Evolutionary conservation across 2,113 vertebrate genomes (phyloP).

Genomic region (Diphyllodes magnificus): DNA sequence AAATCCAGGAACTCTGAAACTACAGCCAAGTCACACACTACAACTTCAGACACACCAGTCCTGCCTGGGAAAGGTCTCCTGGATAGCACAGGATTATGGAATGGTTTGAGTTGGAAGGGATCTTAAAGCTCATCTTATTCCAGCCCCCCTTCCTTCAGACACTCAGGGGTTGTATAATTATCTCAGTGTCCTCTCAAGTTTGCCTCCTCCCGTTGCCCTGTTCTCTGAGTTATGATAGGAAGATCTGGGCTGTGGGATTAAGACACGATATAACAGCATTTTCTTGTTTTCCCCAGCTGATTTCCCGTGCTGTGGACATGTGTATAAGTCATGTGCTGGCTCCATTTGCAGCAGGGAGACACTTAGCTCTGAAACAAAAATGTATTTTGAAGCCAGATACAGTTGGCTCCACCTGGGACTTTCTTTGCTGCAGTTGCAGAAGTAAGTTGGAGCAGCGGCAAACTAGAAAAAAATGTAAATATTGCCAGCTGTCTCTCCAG

Average conservation of each 20-base stretch:
- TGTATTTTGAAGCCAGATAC: conserved; percentile 16
- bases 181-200: neutral
- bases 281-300: neutral
- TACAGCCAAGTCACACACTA: neutral
- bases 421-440: conserved; percentile 38
- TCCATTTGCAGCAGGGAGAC: conserved; percentile 24
- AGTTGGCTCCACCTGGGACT: conserved; percentile 33
- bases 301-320: neutral
- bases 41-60: neutral
- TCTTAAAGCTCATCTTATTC: neutral
- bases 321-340: neutral
- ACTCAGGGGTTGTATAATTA: neutral
- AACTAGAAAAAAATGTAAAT: conserved; percentile 7
- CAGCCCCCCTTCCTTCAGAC: neutral
- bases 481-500: conserved; percentile 40
- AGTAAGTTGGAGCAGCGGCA: conserved; percentile 20
- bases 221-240: neutral
- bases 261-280: neutral
- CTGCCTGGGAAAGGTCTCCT: neutral
- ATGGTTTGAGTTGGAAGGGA: neutral
- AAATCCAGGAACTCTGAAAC: neutral
- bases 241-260: neutral
- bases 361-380: conserved; percentile 31
- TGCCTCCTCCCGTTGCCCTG: neutral
- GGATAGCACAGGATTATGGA: neutral